Evolutionary conservation across 2,888 invertebrate species (phyloP), one percentile per base, ranked within the genome.

Genomic region (Melolontha melolontha): DNA sequence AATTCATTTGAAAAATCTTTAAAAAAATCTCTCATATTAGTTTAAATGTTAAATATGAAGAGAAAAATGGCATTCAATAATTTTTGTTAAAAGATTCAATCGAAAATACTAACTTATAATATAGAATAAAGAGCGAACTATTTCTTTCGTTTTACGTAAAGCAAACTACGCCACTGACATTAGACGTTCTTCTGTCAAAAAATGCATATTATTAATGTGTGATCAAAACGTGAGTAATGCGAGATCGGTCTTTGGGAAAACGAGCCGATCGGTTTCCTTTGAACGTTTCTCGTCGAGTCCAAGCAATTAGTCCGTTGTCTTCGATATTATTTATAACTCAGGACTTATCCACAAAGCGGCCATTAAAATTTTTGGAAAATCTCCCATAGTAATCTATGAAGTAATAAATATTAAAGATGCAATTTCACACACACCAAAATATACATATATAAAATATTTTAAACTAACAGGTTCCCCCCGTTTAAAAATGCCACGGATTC

Each of bases 401-500:
- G 75, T 51, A 72, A 76, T 79, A 78, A 79, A 79, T 80, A 75
- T 71, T 72, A 72, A 72, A 70, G 75, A 75, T 79, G 79, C 79
- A 76, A 78, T 78, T 79, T 77, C 76, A 73, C 76, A 29, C 11
- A 44, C 16, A 66, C 70, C 40, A 39, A 27, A 54, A 40, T 39
- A 39, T 39, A 39, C 14, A 5, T 54, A 59, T 59, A 59, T 59
- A 59, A 78, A 75, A 79, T 77, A 75, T 78, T 79, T 76, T 72
- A 74, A 72, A 74, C 52, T 74, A 77, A 79, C 78, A 77, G 75
- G 78, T 78, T 49, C 34, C 54, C 55, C 10, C 34, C 11, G 44
- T 11, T 29, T 57, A 79, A 76, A 78, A 78, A 81, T 81, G 76
- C 79, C 80, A 73, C 67, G 74, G 76, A 81, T 81, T 75, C 78